Evolutionary conservation across 1,140 invertebrate genomes (phyloP), one percentile per base, ranked within the genome.

Genomic region (Meloidogyne floridensis): DNA sequence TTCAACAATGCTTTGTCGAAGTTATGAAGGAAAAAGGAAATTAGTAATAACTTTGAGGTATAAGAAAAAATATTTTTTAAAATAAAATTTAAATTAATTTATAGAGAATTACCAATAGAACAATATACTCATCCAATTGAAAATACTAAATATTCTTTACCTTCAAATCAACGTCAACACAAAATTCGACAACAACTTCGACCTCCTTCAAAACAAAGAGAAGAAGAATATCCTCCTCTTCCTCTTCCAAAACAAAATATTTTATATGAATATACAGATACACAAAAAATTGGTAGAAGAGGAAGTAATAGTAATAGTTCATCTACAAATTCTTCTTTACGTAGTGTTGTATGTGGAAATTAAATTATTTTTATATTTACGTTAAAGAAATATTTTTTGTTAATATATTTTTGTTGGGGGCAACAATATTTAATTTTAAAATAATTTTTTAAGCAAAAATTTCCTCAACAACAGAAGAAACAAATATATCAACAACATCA

Each of bases 11-110:
- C 59, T 65, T 65, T 65, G 59, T 65, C 15, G 59, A 65, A 65
- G 59, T 65, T 65, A 18, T 65, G 7, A 15, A n/a, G 59, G 59
- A 7, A 65, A n/a, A 65, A 15, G 59, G n/a, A 65, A 18, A 65
- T 65, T 65, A 18, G 59, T n/a, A 65, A 65, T 65, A 13, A n/a
- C 59, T 65, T 65, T 65, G n/a, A 65, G 59, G 59, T 65, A 65
- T 20, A 20, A 32, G 32, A 2, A 32, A 32, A 7, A 3, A 15
- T n/a, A 59, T n/a, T 65, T 6, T n/a, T n/a, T 65, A 65, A 65
- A 65, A n/a, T n/a, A 65, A 13, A 20, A 20, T 20, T 20, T 65
- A n/a, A 65, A 65, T n/a, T 65, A 15, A 59, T n/a, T 65, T 65
- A 54, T 47, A 47, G 59, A 65, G 59, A 65, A 65, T n/a, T 65